phyloP scores from a whole-genome alignment of 2,888 invertebrate genomes.

The Nematopogon swammerdamellus region DNA sequence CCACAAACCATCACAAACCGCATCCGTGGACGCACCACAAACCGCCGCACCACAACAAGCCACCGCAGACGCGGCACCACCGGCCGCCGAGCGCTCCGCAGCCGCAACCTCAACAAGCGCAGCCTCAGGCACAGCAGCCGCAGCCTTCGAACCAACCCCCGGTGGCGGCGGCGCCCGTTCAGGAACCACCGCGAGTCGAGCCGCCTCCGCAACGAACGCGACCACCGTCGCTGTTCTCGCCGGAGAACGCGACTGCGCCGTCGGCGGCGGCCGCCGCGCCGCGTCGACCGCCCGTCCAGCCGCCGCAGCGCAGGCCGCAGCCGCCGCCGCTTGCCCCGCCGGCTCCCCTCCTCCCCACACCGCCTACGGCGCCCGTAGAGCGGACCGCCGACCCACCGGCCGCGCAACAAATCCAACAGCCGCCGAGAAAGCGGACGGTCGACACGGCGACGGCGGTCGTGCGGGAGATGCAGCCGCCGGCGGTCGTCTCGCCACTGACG shows the following conservation, averaged over 20 bases:
- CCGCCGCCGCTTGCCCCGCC: neutral
- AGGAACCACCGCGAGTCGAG: slow-evolving; percentile 20
- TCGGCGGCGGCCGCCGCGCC: slow-evolving; percentile 37
- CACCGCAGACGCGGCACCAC: slow-evolving; percentile 17
- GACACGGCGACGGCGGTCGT: slow-evolving; percentile 32
- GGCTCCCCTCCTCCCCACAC: neutral
- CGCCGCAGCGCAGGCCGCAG: neutral
- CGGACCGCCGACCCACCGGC: neutral
- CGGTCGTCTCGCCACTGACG: slow-evolving; percentile 48
- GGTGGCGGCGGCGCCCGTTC: slow-evolving; percentile 15
- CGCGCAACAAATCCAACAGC: neutral
- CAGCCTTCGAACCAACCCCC: slow-evolving; percentile 12
- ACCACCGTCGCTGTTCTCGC: slow-evolving; percentile 63
- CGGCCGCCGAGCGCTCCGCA: slow-evolving; percentile 16
- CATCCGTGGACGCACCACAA: slow-evolving; percentile 30
- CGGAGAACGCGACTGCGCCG: slow-evolving; percentile 56
- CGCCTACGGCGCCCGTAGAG: slow-evolving; percentile 9
- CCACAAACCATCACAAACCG: slow-evolving; percentile 28
- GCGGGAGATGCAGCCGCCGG: slow-evolving; percentile 40
- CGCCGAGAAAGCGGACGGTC: slow-evolving; percentile 20
- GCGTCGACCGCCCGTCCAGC: slow-evolving; percentile 13
- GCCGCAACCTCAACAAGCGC: slow-evolving; percentile 26
- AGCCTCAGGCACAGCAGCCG: slow-evolving; percentile 24
- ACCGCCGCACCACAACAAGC: slow-evolving; percentile 5
- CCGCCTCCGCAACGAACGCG: slow-evolving; percentile 29